Evolutionary conservation across 2,113 vertebrate genomes (phyloP), one percentile per base, ranked within the genome.

Genomic region (Camelus bactrianus): DNA sequence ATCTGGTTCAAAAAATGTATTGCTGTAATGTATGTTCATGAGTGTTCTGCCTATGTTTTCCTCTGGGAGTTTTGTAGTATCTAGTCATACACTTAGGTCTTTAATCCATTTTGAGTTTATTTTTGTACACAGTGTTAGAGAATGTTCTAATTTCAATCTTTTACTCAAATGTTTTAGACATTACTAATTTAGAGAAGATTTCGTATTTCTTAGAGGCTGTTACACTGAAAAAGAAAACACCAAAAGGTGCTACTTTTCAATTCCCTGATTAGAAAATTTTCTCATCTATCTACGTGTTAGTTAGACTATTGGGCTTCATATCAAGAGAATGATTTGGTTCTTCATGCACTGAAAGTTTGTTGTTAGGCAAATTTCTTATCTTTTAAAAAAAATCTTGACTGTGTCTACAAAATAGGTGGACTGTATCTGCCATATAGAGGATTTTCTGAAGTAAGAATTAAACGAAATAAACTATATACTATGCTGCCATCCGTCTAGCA

Each of bases 161-260:
- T 42, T 42, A 42, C 38, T 42, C 35, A 92, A 95, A 83, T 67
- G 14, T 62, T 91, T 91, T 92, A 84, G 48, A 70, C 81, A 62
- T 83, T 95, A 79, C 19, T 64, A 80, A 88, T 91, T 70, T 95
- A 69, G 46, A n/a, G 4, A 48, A 38, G 5, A 69, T 75, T 89
- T 89, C 35, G 42, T 54, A 19, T 67, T 62, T 89, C 80, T 89
- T 42, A 80, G 19, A 64, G 42, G 3, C 6, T 87, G 2, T 52
- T 77, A 79, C 7, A 19, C 5, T 93, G 84, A 94, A 93, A 24
- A 12, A n/a, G n/a, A 60, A 97, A 84, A n/a, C n/a, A 73, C 42
- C 30, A 67, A 67, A 79, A 80, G 13, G 6, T 30, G 1, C 42
- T 87, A 19, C 4, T n/a, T 72, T 93, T 84, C 17, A 67, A 0